phyloP scores from a whole-genome alignment of 2,888 invertebrate species.

The Tipula confusa region DNA sequence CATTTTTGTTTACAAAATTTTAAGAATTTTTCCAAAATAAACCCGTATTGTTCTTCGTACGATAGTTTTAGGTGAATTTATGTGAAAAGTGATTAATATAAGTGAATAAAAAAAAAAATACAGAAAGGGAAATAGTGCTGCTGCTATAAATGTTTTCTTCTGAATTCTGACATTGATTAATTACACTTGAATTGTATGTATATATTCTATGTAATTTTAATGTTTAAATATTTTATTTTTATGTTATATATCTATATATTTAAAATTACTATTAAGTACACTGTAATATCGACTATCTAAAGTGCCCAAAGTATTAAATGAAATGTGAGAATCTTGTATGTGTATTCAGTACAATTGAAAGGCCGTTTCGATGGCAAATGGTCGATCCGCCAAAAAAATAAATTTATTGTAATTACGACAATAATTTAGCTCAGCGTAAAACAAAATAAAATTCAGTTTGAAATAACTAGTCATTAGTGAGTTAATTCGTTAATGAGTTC shows the following conservation, averaged over 20 bases:
- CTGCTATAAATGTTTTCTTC: slow-evolving; percentile 28
- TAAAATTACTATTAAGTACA: not conserved
- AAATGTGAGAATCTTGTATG: not conserved
- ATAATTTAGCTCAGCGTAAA: not conserved
- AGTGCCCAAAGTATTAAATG: not conserved
- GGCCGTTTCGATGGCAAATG: not conserved
- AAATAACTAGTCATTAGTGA: not conserved
- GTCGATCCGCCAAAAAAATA: not conserved
- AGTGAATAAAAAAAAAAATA: not conserved
- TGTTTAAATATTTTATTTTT: not conserved
- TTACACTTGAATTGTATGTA: slow-evolving; percentile 21
- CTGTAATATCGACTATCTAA: not conserved
- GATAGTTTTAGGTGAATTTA: not conserved
- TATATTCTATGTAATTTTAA: not conserved
- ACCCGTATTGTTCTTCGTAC: not conserved
- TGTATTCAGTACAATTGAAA: not conserved
- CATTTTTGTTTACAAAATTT: slow-evolving; percentile 26
- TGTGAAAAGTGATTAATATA: not conserved
- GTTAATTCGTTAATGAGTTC: slow-evolving; percentile 9
- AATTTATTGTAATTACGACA: not conserved
- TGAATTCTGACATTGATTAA: slow-evolving; percentile 30
- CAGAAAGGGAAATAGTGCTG: not conserved
- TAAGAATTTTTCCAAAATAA: slow-evolving; percentile 21
- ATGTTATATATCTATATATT: not conserved
- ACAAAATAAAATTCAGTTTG: not conserved